These are phyloP conservation scores for Microcebus ravelobensis DNA, from an alignment of 2,113 vertebrate genomes.

Conservation along the genomic window DNA sequence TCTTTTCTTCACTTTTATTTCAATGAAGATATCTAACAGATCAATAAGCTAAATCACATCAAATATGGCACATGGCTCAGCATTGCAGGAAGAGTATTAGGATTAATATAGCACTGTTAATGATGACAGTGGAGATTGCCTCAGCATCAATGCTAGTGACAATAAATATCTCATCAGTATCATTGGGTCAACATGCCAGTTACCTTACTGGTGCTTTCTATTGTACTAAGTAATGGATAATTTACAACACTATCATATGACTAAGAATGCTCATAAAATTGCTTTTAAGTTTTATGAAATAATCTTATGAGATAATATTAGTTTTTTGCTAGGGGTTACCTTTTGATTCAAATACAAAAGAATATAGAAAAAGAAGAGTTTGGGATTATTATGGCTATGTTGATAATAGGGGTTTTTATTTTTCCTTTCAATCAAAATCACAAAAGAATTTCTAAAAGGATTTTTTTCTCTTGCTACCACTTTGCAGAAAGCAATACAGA, in stretches of 20 bases:
- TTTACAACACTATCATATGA: background rate
- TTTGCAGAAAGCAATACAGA: slow-evolving; percentile 40
- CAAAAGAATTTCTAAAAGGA: slow-evolving; percentile 18
- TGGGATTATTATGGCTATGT: background rate
- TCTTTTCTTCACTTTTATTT: background rate
- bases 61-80: background rate
- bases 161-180: background rate
- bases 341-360: slow-evolving; percentile 33
- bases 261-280: background rate
- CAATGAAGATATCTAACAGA: background rate
- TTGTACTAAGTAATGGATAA: background rate
- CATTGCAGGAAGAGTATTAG: background rate
- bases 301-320: background rate
- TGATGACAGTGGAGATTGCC: fast-evolving
- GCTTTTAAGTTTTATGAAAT: slow-evolving; percentile 22
- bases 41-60: background rate
- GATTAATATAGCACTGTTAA: background rate
- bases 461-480: background rate
- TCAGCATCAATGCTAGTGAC: background rate
- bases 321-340: background rate
- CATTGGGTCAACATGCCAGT: background rate
- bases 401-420: background rate
- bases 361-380: background rate
- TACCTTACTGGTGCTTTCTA: background rate
- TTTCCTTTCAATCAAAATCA: slow-evolving; percentile 50